Conservation (phyloP, 2,113 vertebrate genomes). For the Casuarius casuarius region DNA sequence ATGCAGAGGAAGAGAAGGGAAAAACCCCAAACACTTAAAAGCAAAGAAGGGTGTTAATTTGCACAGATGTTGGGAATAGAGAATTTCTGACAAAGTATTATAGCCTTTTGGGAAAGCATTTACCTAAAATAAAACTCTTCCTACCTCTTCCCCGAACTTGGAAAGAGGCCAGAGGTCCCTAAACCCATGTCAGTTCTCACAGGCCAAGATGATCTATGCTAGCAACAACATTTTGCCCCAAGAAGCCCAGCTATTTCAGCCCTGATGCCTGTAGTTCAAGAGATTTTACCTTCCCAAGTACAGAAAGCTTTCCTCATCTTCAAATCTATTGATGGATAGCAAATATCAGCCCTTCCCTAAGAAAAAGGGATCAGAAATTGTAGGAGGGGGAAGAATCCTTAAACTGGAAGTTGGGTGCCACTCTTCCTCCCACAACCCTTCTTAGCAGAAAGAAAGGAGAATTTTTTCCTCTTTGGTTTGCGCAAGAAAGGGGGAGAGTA, state of each 20-base stretch:
- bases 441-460: not conserved
- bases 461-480: not conserved
- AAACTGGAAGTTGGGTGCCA: not conserved
- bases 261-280: not conserved
- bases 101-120: not conserved
- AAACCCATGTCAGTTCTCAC: not conserved
- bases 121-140: not conserved
- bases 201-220: not conserved
- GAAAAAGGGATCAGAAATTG: not conserved
- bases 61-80: not conserved
- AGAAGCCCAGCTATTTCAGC: not conserved
- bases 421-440: not conserved
- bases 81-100: not conserved
- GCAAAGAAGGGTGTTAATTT: not conserved
- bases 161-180: not conserved
- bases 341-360: not conserved
- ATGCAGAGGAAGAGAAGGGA: not conserved
- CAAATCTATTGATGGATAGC: not conserved
- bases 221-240: fast-evolving
- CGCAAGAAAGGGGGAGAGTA: not conserved
- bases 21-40: not conserved
- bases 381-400: not conserved
- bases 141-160: not conserved
- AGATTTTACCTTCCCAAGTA: not conserved
- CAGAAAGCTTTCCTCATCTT: not conserved